Evolutionary conservation across 2,797 vertebrate genomes (phyloP).

Genomic region (Sebastes taczanowskii): DNA sequence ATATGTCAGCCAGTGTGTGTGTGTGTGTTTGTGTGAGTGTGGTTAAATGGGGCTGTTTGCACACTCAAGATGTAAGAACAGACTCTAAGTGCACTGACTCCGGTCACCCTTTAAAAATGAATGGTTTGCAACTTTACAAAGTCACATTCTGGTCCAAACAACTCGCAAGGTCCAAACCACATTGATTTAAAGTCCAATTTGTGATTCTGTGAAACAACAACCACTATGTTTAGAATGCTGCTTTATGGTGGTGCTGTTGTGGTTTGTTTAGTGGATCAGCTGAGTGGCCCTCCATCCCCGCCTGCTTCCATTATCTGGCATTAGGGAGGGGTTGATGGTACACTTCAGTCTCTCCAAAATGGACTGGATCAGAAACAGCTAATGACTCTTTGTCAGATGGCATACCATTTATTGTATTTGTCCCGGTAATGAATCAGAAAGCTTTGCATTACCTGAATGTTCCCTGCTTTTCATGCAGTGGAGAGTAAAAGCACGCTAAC

Average conservation of each 20-base stretch:
- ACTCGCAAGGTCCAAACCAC: not conserved
- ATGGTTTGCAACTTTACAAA: slow-evolving; percentile 21
- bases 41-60: not conserved
- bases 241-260: not conserved
- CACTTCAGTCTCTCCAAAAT: slow-evolving; percentile 4
- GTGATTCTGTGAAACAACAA: slow-evolving; percentile 1
- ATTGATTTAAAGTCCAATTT: slow-evolving; percentile 6
- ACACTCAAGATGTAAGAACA: not conserved
- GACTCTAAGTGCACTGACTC: slow-evolving; percentile 11
- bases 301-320: slow-evolving; percentile 11
- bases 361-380: not conserved
- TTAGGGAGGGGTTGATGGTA: not conserved
- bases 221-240: not conserved
- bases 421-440: not conserved
- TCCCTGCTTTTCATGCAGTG: not conserved
- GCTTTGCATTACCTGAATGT: not conserved
- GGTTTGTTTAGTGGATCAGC: not conserved
- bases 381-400: not conserved
- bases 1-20: not conserved
- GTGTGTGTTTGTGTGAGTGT: not conserved
- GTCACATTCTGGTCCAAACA: slow-evolving; percentile 21
- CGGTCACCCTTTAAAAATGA: slow-evolving; percentile 6
- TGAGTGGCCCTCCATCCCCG: not conserved
- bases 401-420: not conserved
- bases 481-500: not conserved